These are phyloP conservation scores for Saxicola maurus DNA, from an alignment of 2,797 vertebrate genomes.

Conservation along the genomic window DNA sequence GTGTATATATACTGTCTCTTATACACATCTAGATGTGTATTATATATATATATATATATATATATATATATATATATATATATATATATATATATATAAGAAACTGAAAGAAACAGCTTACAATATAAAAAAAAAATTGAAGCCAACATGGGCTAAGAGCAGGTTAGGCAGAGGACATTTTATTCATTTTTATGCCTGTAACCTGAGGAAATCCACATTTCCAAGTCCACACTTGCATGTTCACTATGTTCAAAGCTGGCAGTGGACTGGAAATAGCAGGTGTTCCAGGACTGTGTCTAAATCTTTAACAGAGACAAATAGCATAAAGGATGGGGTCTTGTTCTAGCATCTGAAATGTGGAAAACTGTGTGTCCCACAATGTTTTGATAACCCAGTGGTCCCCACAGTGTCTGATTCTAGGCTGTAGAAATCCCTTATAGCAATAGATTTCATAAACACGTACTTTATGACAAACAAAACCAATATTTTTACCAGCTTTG, in stretches of 20 bases:
- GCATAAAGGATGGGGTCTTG: background rate
- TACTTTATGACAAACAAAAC: background rate
- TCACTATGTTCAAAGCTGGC: background rate
- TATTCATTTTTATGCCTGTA: background rate
- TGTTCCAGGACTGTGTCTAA: background rate
- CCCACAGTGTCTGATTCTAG: background rate
- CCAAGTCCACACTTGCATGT: background rate
- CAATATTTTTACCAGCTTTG: background rate
- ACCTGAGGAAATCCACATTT: background rate
- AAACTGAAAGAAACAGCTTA: background rate
- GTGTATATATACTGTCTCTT: too few relatives aligned
- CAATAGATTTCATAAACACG: background rate
- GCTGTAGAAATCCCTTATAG: background rate
- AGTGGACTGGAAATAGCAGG: background rate
- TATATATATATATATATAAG: background rate
- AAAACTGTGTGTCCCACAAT: background rate
- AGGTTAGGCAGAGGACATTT: background rate
- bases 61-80: background rate
- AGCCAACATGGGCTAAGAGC: accelerated
- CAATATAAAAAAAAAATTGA: background rate
- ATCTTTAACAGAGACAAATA: background rate
- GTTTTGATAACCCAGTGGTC: background rate
- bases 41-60: background rate
- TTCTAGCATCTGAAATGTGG: background rate
- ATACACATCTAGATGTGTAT: too few relatives aligned